These are phyloP conservation scores for Tenthredo distinguenda DNA, from an alignment of 2,888 invertebrate genomes.

Conservation along the genomic window DNA sequence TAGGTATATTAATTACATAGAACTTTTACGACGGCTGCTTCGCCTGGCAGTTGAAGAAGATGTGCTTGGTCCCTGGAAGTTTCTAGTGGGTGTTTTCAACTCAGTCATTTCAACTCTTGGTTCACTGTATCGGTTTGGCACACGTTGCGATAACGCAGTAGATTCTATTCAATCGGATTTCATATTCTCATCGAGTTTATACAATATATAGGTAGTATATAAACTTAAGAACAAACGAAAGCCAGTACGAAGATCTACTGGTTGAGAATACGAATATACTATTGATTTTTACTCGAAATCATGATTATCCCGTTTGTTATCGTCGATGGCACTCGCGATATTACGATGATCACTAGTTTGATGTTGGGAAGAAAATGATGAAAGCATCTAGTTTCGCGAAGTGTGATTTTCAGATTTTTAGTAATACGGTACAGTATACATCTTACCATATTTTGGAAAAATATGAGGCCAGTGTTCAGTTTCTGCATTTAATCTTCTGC, in stretches of 20 bases:
- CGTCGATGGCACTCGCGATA: no score
- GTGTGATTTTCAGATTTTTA: no score
- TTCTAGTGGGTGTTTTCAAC: not conserved
- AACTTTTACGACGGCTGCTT: slow-evolving; percentile 31
- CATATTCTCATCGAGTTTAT: no score
- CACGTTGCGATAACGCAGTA: slow-evolving; percentile 50
- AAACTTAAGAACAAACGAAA: not conserved
- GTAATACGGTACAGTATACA: not conserved
- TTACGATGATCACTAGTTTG: not conserved
- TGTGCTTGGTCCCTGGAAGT: not conserved
- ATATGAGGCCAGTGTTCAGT: slow-evolving; percentile 51
- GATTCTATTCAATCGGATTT: slow-evolving; percentile 6
- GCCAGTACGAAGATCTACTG: not conserved
- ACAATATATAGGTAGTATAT: no score
- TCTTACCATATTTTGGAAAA: slow-evolving; percentile 65
- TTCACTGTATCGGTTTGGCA: not conserved
- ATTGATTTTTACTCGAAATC: no score
- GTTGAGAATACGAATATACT: not conserved
- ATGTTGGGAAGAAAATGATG: not conserved
- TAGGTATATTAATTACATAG: not conserved
- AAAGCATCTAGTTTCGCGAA: no score
- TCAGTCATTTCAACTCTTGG: not conserved
- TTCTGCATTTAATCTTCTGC: slow-evolving; percentile 53
- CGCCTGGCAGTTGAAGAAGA: slow-evolving; percentile 17
- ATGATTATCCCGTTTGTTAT: no score